Evolutionary conservation across 1,140 invertebrate species (phyloP).

Genomic region (Dendrolimus kikuchii): DNA sequence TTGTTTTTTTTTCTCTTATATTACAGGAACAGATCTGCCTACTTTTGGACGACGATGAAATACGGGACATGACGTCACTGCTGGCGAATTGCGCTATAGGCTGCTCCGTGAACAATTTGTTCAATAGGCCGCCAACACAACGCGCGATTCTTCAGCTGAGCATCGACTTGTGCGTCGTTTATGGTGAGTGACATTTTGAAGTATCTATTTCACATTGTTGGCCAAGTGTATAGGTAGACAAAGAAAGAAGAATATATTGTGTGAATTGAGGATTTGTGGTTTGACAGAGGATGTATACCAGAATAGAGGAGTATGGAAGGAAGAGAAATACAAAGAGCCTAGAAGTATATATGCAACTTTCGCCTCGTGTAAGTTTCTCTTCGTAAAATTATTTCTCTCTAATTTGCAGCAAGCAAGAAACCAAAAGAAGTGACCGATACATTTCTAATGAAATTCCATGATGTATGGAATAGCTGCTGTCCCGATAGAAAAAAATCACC

Average conservation of each 20-base stretch:
- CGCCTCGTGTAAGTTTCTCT: no score
- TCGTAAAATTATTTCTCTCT: background rate
- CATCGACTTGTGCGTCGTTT: conserved; percentile 37
- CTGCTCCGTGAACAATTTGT: conserved; percentile 28
- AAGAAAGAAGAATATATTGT: no score
- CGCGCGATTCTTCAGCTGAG: conserved; percentile 38
- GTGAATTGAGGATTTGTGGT: no score
- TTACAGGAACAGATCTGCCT: conserved; percentile 44
- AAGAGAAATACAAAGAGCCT: no score
- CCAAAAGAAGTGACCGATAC: conserved; percentile 29
- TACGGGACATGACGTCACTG: conserved; percentile 3
- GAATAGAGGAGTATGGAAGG: no score
- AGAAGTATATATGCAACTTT: no score
- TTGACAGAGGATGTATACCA: no score
- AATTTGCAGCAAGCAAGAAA: conserved; percentile 16
- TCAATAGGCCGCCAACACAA: conserved; percentile 26
- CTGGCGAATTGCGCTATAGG: conserved; percentile 17
- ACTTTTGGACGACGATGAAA: conserved; percentile 30
- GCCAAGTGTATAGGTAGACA: no score
- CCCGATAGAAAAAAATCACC: conserved; percentile 30
- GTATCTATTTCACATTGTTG: background rate
- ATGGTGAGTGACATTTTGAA: conserved; percentile 4
- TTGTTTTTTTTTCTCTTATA: no score
- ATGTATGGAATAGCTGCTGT: conserved; percentile 45
- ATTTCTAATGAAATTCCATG: conserved; percentile 32